Evolutionary conservation across 2,113 vertebrate species (phyloP).

Genomic region (Microtus oregoni): DNA sequence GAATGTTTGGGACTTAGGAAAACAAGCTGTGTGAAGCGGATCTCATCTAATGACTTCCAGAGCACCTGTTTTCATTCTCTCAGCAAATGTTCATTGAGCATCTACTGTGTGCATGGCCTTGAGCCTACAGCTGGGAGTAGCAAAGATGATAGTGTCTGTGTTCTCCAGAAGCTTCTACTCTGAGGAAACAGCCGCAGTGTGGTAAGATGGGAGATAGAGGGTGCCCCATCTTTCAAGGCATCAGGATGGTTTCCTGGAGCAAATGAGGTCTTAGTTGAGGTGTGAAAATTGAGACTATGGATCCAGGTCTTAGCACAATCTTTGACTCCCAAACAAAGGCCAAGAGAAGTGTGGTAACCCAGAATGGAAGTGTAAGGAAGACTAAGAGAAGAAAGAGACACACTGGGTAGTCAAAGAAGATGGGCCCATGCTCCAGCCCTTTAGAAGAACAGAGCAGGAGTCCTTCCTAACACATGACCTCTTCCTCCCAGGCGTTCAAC

Average conservation of each 20-base stretch:
- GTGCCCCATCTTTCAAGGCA: background rate
- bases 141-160: background rate
- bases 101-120: background rate
- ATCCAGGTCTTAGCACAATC: background rate
- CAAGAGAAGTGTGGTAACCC: background rate
- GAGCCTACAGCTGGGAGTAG: background rate
- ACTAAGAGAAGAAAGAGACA: background rate
- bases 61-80: background rate
- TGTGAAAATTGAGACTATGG: background rate
- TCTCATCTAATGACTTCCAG: background rate
- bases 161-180: background rate
- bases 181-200: background rate
- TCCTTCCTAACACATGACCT: background rate
- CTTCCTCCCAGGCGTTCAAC: background rate
- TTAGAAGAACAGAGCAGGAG: background rate
- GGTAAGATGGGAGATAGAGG: background rate
- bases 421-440: background rate
- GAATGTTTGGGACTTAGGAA: background rate
- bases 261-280: background rate
- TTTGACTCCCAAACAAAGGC: background rate
- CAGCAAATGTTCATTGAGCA: background rate
- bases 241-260: background rate
- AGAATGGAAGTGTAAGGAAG: background rate
- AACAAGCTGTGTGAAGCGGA: background rate
- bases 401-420: background rate